Percentiles rank a stretch among this genome's conserved stretches.
Conservation (phyloP, 2,888 invertebrate genomes). For the Brenthis daphne region DNA sequence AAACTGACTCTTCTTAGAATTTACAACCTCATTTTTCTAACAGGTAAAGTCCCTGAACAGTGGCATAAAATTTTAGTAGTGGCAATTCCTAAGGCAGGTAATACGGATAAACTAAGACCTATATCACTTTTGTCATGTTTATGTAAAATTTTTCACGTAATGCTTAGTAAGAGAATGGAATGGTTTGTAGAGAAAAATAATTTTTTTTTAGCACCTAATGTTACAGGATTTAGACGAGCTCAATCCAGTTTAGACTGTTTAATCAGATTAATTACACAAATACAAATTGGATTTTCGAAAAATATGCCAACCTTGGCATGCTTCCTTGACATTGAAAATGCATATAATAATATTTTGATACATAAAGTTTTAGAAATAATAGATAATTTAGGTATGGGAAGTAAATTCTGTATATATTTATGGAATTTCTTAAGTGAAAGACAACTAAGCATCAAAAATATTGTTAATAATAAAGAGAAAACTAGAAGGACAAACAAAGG, state of each 20-base stretch:
- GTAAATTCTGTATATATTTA: neutral
- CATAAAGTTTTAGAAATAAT: neutral
- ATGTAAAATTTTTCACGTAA: too few relatives aligned
- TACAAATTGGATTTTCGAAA: neutral
- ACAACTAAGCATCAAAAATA: neutral
- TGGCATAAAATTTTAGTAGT: too few relatives aligned
- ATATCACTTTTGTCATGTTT: too few relatives aligned
- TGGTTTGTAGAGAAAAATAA: neutral
- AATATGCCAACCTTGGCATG: neutral
- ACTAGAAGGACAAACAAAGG: neutral
- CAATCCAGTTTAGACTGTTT: neutral
- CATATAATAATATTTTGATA: neutral
- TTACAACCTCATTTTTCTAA: too few relatives aligned
- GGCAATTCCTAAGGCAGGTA: too few relatives aligned
- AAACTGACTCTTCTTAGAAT: neutral
- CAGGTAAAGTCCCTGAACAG: too few relatives aligned
- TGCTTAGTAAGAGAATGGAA: neutral
- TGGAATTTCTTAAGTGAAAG: neutral
- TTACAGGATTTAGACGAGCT: neutral
- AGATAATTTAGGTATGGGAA: neutral
- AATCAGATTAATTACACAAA: neutral
- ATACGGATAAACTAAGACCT: too few relatives aligned
- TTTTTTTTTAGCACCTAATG: neutral
- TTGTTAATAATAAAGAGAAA: neutral
- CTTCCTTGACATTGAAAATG: neutral